phyloP scores from a whole-genome alignment of 2,113 vertebrate species.

The Setophaga kirtlandii region DNA sequence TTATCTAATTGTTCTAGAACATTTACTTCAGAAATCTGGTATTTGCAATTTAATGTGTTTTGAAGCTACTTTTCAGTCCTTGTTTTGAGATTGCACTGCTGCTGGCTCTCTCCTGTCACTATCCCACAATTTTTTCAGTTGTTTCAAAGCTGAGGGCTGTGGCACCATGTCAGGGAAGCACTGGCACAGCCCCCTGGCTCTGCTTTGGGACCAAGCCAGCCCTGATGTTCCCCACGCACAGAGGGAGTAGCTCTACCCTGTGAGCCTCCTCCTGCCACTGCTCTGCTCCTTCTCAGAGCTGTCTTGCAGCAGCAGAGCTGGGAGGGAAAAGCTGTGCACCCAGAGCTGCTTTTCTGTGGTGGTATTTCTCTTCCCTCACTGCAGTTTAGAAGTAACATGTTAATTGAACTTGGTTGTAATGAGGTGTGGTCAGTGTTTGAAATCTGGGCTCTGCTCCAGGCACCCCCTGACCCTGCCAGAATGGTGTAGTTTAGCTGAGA shows the following conservation, averaged over 20 bases:
- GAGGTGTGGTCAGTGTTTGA: background rate
- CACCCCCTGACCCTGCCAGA: background rate
- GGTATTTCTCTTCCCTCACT: background rate
- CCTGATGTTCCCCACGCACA: accelerated
- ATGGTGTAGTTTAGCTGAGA: background rate
- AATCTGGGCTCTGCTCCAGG: background rate
- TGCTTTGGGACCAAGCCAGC: background rate
- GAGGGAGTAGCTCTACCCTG: accelerated
- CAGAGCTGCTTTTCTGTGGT: background rate
- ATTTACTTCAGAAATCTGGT: background rate
- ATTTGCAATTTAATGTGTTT: background rate
- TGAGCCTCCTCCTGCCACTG: too few relatives aligned
- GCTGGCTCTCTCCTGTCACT: background rate
- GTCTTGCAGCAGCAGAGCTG: background rate
- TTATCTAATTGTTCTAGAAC: background rate
- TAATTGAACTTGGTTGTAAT: background rate
- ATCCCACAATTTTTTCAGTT: background rate
- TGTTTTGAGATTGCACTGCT: background rate
- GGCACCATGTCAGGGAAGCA: background rate
- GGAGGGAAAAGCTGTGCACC: too few relatives aligned
- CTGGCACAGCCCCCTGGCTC: background rate
- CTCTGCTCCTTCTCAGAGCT: background rate
- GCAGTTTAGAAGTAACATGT: background rate
- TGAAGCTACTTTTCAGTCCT: background rate
- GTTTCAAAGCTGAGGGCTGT: background rate